Base-by-base conservation (phyloP, 2,797 vertebrate genomes). In the Falco peregrinus region DNA sequence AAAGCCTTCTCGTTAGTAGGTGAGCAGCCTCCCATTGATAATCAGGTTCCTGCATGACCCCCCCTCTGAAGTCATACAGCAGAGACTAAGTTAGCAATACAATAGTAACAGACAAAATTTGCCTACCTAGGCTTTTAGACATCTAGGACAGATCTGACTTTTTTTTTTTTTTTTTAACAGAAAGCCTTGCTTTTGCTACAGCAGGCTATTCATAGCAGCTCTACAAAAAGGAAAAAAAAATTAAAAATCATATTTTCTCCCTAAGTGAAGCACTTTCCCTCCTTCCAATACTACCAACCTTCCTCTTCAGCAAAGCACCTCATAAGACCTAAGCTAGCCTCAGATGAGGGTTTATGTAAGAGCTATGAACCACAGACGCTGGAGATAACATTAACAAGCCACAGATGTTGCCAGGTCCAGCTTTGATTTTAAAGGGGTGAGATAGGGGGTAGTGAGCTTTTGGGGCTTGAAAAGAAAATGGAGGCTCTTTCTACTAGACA, bases 341-440 rank as follows among this genome's bases (percentile, higher is more conserved):
- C 20, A 67, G 29, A 10, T 59, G 60, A 59, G n/a, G n/a, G 17
- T 71, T 78, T 87, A 47, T 90, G 1, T 28, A 68, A 74, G 10
- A 87, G 15, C 37, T 81, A 64, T 39, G 65, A 87, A 60, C 60
- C 45, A 74, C 53, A 89, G 75, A 19, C 4, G 8, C 45, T 71
- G 71, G 29, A 83, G 81, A 51, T 54, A 94, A 61, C 24, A 28
- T 25, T 87, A 92, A 92, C 1, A 6, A 90, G 33, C n/a, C 54
- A 57, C 63, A 71, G 81, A 57, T 85, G 56, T 50, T 85, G 21
- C 33, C 64, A 89, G 63, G 53, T 85, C 45, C 53, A 83, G 48
- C 35, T 86, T 82, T 79, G 79, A 69, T 94, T 94, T 77, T 43
- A 85, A 95, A 83, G 19, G 7, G 35, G 12, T 64, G 45, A 70